Percentiles rank a stretch among this genome's conserved stretches.
phyloP scores from a whole-genome alignment of 2,888 invertebrate species.

The Volucella inanis region DNA sequence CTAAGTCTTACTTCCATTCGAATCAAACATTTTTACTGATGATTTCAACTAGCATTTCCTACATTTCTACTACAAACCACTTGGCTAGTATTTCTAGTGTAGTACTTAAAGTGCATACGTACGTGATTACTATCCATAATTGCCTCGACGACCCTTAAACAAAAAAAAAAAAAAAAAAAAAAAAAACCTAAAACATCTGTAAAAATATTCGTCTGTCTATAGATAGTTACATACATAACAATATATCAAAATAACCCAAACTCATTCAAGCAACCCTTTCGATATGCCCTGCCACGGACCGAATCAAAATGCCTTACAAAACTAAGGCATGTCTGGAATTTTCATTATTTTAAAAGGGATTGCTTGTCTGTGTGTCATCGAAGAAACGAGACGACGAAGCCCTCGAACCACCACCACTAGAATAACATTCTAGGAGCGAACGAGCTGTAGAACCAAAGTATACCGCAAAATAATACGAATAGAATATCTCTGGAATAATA shows the following conservation, averaged over 20 bases:
- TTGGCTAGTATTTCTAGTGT: too few relatives aligned
- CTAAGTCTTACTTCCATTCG: too few relatives aligned
- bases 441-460: conserved; percentile 25
- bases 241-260: conserved; percentile 30
- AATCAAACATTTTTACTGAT: too few relatives aligned
- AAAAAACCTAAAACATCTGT: conserved; percentile 58
- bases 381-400: conserved; percentile 27
- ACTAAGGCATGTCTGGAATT: conserved; percentile 72
- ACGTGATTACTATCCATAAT: conserved; percentile 65
- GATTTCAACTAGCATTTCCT: too few relatives aligned
- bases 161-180: conserved; percentile 7
- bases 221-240: conserved; percentile 17
- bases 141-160: conserved; percentile 40
- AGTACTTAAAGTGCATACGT: too few relatives aligned
- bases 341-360: conserved; percentile 69
- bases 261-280: conserved; percentile 62
- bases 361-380: conserved; percentile 49
- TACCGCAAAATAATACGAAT: conserved; percentile 49
- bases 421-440: conserved; percentile 47
- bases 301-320: conserved; percentile 72
- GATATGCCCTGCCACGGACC: conserved; percentile 63
- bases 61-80: too few relatives aligned
- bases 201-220: conserved; percentile 43
- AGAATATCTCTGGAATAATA: conserved; percentile 59
- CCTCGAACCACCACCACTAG: conserved; percentile 36